These are phyloP conservation scores for Heterodera schachtii DNA, from an alignment of 1,140 invertebrate genomes.

Conservation along the genomic window DNA sequence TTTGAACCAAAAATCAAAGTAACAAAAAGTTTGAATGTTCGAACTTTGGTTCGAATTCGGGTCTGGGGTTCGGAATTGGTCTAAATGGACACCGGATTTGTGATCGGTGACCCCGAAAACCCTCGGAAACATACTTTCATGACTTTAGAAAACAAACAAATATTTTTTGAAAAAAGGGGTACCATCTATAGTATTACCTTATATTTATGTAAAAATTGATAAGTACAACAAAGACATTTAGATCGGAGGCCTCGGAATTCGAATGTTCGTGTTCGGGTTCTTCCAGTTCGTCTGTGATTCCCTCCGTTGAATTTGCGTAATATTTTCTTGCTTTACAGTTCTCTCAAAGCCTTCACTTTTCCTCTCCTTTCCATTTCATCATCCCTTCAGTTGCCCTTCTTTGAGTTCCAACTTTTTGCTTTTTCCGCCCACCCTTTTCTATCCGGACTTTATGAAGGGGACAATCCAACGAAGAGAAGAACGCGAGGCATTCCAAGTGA, in stretches of 20 bases:
- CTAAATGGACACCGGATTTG: too few species aligned
- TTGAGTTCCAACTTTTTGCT: slow-evolving; percentile 34
- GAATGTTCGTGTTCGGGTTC: slow-evolving; percentile 34
- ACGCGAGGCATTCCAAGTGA: slow-evolving; percentile 36
- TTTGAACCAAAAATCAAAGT: too few species aligned
- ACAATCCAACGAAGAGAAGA: slow-evolving; percentile 47
- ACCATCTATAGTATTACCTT: too few species aligned
- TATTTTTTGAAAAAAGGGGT: too few species aligned
- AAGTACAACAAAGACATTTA: slow-evolving; percentile 10
- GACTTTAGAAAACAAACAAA: too few species aligned
- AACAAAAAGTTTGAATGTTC: too few species aligned
- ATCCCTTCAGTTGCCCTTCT: slow-evolving; percentile 32
- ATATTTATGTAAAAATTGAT: too few species aligned
- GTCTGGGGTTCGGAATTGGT: too few species aligned
- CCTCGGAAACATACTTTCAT: too few species aligned
- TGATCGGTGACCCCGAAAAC: too few species aligned
- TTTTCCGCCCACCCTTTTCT: slow-evolving; percentile 49
- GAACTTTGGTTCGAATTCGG: too few species aligned
- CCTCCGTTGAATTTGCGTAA: slow-evolving; percentile 43
- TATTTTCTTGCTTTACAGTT: neutral
- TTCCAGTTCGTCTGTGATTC: slow-evolving; percentile 21
- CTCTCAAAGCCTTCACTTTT: too few species aligned
- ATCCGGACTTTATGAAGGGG: slow-evolving; percentile 48
- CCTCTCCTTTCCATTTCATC: neutral
- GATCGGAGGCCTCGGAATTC: slow-evolving; percentile 35